Evolutionary conservation across 2,113 vertebrate genomes (phyloP).

Genomic region (Globicephala melas): DNA sequence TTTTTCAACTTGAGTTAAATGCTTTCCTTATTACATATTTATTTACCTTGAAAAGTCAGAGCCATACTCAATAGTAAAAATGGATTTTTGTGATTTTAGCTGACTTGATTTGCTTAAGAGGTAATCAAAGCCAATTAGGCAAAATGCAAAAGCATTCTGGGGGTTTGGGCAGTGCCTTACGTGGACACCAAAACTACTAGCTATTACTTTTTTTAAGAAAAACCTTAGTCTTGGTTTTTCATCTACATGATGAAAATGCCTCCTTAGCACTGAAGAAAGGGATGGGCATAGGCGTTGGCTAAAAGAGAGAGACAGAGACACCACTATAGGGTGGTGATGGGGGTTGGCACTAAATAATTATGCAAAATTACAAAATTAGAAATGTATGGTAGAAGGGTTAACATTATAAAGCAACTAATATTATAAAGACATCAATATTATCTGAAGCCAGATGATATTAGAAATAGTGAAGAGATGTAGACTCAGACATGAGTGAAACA

Average conservation of each 20-base stretch:
- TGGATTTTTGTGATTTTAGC: not conserved
- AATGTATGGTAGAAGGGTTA: not conserved
- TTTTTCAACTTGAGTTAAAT: conserved; percentile 64
- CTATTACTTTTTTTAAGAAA: not conserved
- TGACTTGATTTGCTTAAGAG: not conserved
- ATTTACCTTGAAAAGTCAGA: conserved; percentile 58
- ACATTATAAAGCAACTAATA: not conserved
- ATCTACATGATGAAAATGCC: not conserved
- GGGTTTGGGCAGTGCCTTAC: not conserved
- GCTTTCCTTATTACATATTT: conserved; percentile 43
- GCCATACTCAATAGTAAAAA: not conserved
- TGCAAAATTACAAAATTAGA: not conserved
- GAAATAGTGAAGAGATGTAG: not conserved
- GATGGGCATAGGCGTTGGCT: not conserved
- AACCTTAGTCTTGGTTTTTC: not conserved
- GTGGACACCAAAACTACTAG: not conserved
- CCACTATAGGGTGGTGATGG: not conserved
- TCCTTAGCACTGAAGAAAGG: not conserved
- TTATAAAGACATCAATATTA: not conserved
- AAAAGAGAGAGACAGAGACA: not conserved
- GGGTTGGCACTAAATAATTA: not conserved
- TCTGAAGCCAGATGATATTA: not conserved
- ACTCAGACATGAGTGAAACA: not conserved
- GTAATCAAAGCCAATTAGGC: not conserved
- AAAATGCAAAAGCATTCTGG: not conserved